Base-by-base conservation (phyloP, 2,888 invertebrate species). In the Galerucella nymphaeae region DNA sequence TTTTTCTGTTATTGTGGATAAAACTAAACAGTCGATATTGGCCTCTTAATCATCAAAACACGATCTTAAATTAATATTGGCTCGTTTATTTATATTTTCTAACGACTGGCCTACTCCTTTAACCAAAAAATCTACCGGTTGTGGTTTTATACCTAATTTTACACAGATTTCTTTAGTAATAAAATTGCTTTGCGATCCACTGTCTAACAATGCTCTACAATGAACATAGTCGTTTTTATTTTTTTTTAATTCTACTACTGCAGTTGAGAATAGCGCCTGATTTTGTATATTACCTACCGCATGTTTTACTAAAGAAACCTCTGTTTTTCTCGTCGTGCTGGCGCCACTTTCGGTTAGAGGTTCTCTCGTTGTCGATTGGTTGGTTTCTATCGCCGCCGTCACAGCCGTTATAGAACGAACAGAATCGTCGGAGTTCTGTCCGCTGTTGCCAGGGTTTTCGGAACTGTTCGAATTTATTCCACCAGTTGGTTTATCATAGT, bases 141-240 rank as follows among this genome's bases (percentile, higher is more conserved):
- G n/a, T 10, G 62, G 13, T 42, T 62, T 14, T 38, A 62, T 62
- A 62, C 62, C 62, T 62, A 62, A 9, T 41, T 62, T 62, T 62
- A 41, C 13, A 30, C 62, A 38, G 13, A 62, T 62, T 62, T 62
- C 30, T 20, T 20, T 38, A 11, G 62, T 62, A 38, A 62, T 62
- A 42, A 62, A 62, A 62, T 62, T 2, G 6, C 41, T 62, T 18
- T 62, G 62, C 4, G 62, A 62, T 16, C 62, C 62, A 41, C 62
- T 62, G 14, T 62, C 62, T 62, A 42, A 62, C 5, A 62, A 62
- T 13, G 42, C 16, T 13, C 16, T 50, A n/a, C 62, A 42, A 38
- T 18, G 14, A 18, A 42, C 41, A 38, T 62, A 42, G n/a, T 62
- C 42, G 16, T 16, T 41, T 41, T 62, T 62, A 50, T 41, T 62